Percentiles rank a stretch among this genome's conserved stretches.
Evolutionary conservation across 2,797 vertebrate species (phyloP).

Genomic region (Cynopterus sphinx): DNA sequence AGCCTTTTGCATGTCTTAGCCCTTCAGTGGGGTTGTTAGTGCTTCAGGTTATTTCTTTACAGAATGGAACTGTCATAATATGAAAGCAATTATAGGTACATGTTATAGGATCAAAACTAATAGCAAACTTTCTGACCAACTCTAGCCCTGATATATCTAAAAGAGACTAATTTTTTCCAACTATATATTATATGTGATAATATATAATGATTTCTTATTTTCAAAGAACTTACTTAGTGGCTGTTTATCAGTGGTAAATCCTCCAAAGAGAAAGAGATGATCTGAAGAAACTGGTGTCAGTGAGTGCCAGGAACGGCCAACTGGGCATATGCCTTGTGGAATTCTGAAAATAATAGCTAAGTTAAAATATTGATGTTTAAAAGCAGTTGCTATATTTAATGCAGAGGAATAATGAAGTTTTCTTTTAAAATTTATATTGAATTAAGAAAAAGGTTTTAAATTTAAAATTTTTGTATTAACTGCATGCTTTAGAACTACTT

Average conservation of each 20-base stretch:
- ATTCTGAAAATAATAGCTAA: slow-evolving; percentile 75
- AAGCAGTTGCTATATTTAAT: neutral
- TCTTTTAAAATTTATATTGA: neutral
- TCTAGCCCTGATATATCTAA: neutral
- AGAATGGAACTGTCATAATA: neutral
- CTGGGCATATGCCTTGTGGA: slow-evolving; percentile 89
- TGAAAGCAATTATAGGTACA: neutral
- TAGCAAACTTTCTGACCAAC: neutral
- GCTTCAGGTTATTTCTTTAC: neutral
- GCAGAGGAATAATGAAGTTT: neutral
- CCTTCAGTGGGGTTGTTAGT: neutral
- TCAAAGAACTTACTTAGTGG: slow-evolving; percentile 92
- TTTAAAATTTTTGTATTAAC: slow-evolving; percentile 20
- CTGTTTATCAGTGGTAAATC: slow-evolving; percentile 96
- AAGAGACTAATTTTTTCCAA: neutral
- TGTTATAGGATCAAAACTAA: neutral
- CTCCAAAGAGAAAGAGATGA: slow-evolving; percentile 97
- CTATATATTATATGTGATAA: neutral
- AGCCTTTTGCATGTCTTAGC: neutral
- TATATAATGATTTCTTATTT: neutral
- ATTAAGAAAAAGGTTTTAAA: neutral
- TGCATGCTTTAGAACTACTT: slow-evolving; percentile 29
- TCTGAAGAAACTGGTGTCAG: slow-evolving; percentile 93
- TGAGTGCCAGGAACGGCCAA: slow-evolving; percentile 97
- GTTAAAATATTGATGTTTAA: slow-evolving; percentile 23